Evolutionary conservation across 2,113 vertebrate genomes (phyloP).

Genomic region (Corvus cornix): DNA sequence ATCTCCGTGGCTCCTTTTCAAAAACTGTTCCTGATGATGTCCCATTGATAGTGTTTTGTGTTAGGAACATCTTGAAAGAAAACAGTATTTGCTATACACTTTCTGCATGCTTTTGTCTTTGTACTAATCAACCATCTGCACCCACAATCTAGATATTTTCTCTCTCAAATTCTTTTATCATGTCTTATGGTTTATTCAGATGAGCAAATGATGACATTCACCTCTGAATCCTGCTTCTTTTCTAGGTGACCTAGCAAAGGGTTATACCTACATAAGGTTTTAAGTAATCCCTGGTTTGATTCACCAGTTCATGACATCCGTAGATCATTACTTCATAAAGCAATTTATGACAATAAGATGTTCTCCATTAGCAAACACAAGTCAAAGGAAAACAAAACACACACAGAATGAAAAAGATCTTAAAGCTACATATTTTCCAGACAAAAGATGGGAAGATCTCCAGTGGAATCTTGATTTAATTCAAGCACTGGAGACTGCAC

Average conservation of each 20-base stretch:
- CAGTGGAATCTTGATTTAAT: conserved; percentile 51
- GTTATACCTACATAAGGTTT: neutral
- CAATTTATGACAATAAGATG: neutral
- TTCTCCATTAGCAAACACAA: conserved; percentile 14
- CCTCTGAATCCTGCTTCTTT: neutral
- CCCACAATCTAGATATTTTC: neutral
- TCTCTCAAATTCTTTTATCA: neutral
- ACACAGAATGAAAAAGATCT: neutral
- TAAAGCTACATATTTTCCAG: conserved; percentile 39
- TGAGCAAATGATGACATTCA: neutral
- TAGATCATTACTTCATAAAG: neutral
- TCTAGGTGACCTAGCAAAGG: neutral
- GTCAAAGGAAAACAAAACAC: conserved; percentile 13
- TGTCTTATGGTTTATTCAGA: neutral
- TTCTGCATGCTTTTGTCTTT: neutral
- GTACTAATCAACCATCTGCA: neutral
- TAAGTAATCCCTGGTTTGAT: neutral
- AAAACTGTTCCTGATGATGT: neutral
- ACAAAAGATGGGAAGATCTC: conserved; percentile 42
- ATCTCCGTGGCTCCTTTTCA: neutral
- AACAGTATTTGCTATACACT: neutral
- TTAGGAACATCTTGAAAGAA: neutral
- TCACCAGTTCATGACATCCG: conserved; percentile 15
- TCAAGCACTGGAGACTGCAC: conserved; percentile 19
- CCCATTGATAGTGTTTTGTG: neutral